Conservation (phyloP, 2,113 vertebrate species). For the Desmodus rotundus region DNA sequence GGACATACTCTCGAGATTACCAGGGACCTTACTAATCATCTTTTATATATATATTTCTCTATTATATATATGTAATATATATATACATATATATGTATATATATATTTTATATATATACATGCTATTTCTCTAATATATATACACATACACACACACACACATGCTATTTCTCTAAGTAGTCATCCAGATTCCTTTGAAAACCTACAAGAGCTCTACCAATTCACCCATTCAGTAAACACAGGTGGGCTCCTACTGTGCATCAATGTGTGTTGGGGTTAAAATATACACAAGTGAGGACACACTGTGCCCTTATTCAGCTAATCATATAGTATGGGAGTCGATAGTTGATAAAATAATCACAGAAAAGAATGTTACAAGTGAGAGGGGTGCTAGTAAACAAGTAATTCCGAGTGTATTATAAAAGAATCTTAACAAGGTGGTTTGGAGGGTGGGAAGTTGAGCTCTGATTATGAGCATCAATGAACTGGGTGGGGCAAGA, state of each 20-base stretch:
- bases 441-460: not conserved
- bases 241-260: too few species aligned
- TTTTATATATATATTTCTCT: too few species aligned
- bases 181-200: not conserved
- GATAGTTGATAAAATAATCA: not conserved
- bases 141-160: too few species aligned
- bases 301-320: not conserved
- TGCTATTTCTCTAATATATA: not conserved
- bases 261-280: not conserved
- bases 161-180: not conserved
- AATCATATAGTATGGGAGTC: fast-evolving
- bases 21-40: not conserved
- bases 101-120: too few species aligned
- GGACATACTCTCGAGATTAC: not conserved
- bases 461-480: not conserved
- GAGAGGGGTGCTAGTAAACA: not conserved
- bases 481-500: not conserved
- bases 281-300: not conserved
- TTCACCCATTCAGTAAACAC: not conserved
- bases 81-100: too few species aligned
- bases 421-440: not conserved
- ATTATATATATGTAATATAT: too few species aligned
- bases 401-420: not conserved
- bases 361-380: not conserved
- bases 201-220: not conserved